Percentiles rank a stretch among this genome's conserved stretches.
Evolutionary conservation across 2,888 invertebrate species (phyloP).

Genomic region (Synanthedon myopaeformis): DNA sequence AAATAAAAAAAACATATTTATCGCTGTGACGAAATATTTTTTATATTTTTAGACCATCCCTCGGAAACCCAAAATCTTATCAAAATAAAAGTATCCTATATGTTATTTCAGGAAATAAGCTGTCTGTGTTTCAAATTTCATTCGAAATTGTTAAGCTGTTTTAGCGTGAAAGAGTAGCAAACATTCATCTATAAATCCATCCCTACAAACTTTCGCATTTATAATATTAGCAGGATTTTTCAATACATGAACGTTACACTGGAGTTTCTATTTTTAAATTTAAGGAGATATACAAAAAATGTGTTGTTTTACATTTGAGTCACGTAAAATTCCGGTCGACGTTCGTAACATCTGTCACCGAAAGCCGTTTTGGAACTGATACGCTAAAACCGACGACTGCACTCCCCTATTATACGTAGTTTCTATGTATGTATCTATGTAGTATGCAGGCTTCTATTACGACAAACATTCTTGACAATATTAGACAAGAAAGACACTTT

Average conservation of each 20-base stretch:
- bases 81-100: no score
- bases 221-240: no score
- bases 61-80: no score
- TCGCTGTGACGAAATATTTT: no score
- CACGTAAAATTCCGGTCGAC: conserved; percentile 32
- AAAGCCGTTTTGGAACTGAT: conserved; percentile 42
- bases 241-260: not conserved
- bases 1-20: no score
- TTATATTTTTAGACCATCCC: no score
- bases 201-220: no score
- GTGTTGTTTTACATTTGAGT: conserved; percentile 44
- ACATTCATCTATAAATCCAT: no score
- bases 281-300: conserved; percentile 15
- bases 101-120: no score
- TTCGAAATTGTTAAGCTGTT: no score
- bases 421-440: not conserved
- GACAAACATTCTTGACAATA: conserved; percentile 19
- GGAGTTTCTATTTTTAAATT: conserved; percentile 40
- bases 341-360: conserved; percentile 42
- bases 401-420: not conserved
- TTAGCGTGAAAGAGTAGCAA: no score
- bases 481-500: conserved; percentile 17
- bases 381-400: conserved; percentile 33
- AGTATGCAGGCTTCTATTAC: conserved; percentile 13
- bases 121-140: no score